A percentile compares a stretch with the other conserved stretches of the same genome.
These are phyloP conservation scores for Leptinotarsa haldemani DNA, from an alignment of 2,888 invertebrate species.

Conservation along the genomic window DNA sequence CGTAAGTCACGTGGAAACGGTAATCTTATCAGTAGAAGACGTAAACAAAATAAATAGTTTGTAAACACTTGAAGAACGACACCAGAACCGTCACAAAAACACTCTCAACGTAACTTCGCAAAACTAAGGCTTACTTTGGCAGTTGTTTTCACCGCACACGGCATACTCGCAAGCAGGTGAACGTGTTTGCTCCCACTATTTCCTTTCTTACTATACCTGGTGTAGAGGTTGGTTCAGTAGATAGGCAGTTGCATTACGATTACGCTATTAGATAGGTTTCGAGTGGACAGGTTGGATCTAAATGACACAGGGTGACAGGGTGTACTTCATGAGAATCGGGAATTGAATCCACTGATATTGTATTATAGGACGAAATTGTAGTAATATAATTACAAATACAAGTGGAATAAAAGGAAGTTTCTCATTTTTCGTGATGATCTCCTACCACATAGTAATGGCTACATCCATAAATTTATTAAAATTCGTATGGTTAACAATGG, in stretches of 20 bases:
- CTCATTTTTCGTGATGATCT: too few relatives aligned
- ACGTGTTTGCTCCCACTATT: constrained; percentile 45
- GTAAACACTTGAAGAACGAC: not conserved
- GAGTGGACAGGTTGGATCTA: too few relatives aligned
- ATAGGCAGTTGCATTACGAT: not conserved
- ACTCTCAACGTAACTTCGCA: constrained; percentile 16
- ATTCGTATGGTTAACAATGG: too few relatives aligned
- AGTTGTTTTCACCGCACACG: constrained; percentile 26
- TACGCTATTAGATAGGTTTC: too few relatives aligned
- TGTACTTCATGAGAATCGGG: too few relatives aligned
- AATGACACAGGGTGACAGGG: too few relatives aligned
- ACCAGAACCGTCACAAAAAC: constrained; percentile 4
- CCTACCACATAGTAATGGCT: too few relatives aligned
- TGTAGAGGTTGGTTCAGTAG: not conserved
- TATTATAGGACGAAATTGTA: too few relatives aligned
- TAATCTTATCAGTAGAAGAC: constrained; percentile 14
- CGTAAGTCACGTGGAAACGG: not conserved
- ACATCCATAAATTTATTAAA: too few relatives aligned
- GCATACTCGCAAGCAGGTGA: constrained; percentile 39
- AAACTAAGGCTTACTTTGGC: constrained; percentile 26
- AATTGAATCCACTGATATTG: too few relatives aligned
- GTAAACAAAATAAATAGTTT: constrained; percentile 7
- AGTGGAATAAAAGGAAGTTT: too few relatives aligned
- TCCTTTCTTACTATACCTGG: constrained; percentile 38
- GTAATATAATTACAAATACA: too few relatives aligned